Evolutionary conservation across 2,888 invertebrate species (phyloP), one percentile per base, ranked within the genome.

Genomic region (Terebella lapidaria): DNA sequence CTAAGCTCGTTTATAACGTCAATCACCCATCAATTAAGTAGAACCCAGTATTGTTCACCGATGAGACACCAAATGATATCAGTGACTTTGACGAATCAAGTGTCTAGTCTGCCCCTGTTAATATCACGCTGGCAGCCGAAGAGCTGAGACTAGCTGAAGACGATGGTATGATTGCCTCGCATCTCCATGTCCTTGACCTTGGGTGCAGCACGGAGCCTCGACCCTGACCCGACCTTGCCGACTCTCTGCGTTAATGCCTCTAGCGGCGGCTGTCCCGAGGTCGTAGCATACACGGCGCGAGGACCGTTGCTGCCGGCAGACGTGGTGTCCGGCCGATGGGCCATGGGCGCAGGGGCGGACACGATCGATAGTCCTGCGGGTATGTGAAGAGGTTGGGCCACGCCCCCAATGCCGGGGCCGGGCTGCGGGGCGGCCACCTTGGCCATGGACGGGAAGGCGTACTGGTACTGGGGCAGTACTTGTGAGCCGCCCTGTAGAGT

Each of bases 261-360:
- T 5, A 72, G 64, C 20, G 73, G 69, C 45, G 73, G 62, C 58
- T 74, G 74, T 24, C 73, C 55, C 42, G 22, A 22, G 4, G n/a
- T 26, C 28, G 5, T 55, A 2, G 53, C 26, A n/a, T n/a, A n/a
- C n/a, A n/a, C n/a, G n/a, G n/a, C n/a, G n/a, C n/a, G n/a, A n/a
- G n/a, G n/a, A 1, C 30, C 24, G 74, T 73, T 22, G 75, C 74
- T 42, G 56, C 24, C 60, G 52, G 35, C 35, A 25, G 45, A 61
- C 10, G 46, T 45, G 52, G 61, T 62, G 30, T 76, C 77, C 29
- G 74, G 75, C 56, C 76, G 68, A 61, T 74, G 72, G 47, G 75
- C 66, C 58, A 79, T 74, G 26, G 79, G 78, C 45, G 77, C 78
- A 57, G 79, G 78, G 54, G 77, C 77, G 45, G 79, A 79, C 59